Percentiles rank a stretch among this genome's conserved stretches.
These are phyloP conservation scores for Chrysodeixis includens DNA, from an alignment of 2,888 invertebrate genomes.

Conservation along the genomic window DNA sequence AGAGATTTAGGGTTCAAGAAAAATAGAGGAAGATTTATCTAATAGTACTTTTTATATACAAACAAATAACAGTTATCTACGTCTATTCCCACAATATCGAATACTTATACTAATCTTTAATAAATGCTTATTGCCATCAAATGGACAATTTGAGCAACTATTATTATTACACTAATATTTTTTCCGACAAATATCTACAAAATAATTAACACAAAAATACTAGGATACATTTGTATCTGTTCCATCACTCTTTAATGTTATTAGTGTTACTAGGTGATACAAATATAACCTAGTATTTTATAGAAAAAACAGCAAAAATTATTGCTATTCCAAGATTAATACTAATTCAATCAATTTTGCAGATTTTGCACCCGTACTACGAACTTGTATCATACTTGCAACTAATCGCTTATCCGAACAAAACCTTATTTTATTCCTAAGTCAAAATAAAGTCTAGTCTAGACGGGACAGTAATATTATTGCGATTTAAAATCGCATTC, in stretches of 20 bases:
- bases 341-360: constrained; percentile 26
- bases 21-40: constrained; percentile 16
- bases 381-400: constrained; percentile 39
- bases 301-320: constrained; percentile 24
- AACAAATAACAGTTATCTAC: constrained; percentile 34
- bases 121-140: constrained; percentile 64
- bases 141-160: constrained; percentile 69
- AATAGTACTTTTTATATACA: constrained; percentile 35
- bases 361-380: constrained; percentile 45
- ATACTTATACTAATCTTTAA: constrained; percentile 26
- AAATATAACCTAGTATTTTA: constrained; percentile 5
- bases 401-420: constrained; percentile 25
- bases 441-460: constrained; percentile 18
- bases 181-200: constrained; percentile 33
- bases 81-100: constrained; percentile 22
- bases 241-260: not conserved
- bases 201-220: not conserved
- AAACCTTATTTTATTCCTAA: constrained; percentile 26
- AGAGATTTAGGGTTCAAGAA: not conserved
- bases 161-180: constrained; percentile 24
- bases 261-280: not conserved
- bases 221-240: not conserved
- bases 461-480: constrained; percentile 13
- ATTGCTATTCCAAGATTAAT: constrained; percentile 38
- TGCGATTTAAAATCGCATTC: constrained; percentile 41